Base-by-base conservation (phyloP, 30 jellyfish, hydroid and myxozoan species). In the Clytia hemisphaerica region DNA sequence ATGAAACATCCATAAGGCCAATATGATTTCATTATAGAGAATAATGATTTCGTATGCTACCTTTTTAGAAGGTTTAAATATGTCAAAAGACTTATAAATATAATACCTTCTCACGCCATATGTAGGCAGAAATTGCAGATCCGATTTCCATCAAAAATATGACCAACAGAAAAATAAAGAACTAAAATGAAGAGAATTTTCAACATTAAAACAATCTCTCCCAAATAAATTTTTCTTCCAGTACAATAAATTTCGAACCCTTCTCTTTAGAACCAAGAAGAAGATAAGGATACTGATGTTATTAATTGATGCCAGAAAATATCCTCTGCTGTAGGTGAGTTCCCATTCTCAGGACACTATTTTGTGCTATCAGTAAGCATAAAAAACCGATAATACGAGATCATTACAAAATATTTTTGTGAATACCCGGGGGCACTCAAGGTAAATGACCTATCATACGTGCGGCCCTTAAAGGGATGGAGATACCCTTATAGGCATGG, bases 91-190 rank as follows among this genome's bases (percentile, higher is more conserved):
- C 16, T 40, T 40, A 40, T 40, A 40, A 10, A 51, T 21, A 51
- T 51, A 9, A 5, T 51, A 72, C 84, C 53, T 58, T 35, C 28
- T 58, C 84, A 16, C 84, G 53, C 64, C 49, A 51, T 33, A 34
- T 25, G 72, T 72, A 72, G 1, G 77, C 82, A n/a, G 50, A 9
- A 28, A 51, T 55, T n/a, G 79, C 84, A 48, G 84, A 35, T 2
- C 44, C 50, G 18, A 72, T 34, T 24, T 72, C 84, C 84, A 72
- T 6, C 6, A 72, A 22, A 35, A 72, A 72, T 6, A 72, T 51
- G 32, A 72, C 22, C 37, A 72, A 40, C 61, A 72, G 40, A 34
- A 72, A 51, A 30, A 51, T 21, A 37, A 72, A 72, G 47, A 72
- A 72, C 84, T 72, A 35, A 27, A 72, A 51, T 22, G 9, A 19